These are phyloP conservation scores for Charaxes varanes DNA, from an alignment of 1,140 invertebrate genomes.

Conservation along the genomic window DNA sequence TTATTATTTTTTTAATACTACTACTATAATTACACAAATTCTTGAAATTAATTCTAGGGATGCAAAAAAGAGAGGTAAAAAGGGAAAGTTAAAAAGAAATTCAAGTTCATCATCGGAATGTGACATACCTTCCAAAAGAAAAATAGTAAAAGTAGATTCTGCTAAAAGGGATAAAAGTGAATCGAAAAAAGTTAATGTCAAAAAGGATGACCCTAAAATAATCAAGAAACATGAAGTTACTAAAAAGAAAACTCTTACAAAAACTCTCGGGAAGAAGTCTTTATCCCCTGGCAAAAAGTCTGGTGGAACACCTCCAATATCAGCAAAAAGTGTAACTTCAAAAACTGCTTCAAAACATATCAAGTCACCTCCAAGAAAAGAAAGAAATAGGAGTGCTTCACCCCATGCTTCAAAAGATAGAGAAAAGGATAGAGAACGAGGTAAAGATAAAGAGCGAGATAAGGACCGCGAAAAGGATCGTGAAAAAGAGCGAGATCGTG, in stretches of 20 bases:
- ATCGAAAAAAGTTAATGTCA: slow-evolving; percentile 46
- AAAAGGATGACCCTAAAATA: slow-evolving; percentile 59
- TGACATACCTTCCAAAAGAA: slow-evolving; percentile 66
- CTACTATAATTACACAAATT: slow-evolving; percentile 6
- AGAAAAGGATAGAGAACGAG: slow-evolving; percentile 60
- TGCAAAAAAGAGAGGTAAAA: slow-evolving; percentile 58
- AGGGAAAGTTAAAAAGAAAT: slow-evolving; percentile 69
- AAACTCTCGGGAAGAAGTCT: slow-evolving; percentile 61
- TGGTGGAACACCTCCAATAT: slow-evolving; percentile 69
- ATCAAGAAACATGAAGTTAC: slow-evolving; percentile 55
- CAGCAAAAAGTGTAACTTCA: slow-evolving; percentile 51
- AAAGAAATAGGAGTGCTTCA: slow-evolving; percentile 62
- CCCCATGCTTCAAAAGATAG: slow-evolving; percentile 54
- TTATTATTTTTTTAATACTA: slow-evolving; percentile 6
- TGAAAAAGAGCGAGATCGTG: slow-evolving; percentile 59
- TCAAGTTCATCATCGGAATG: slow-evolving; percentile 71
- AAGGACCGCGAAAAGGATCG: slow-evolving; percentile 58
- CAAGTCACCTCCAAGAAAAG: slow-evolving; percentile 63
- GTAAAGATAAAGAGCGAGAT: slow-evolving; percentile 56
- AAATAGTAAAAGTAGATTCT: slow-evolving; percentile 56
- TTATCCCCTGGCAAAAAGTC: slow-evolving; percentile 70
- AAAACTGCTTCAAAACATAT: slow-evolving; percentile 58
- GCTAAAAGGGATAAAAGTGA: slow-evolving; percentile 66
- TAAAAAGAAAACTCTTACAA: slow-evolving; percentile 51
- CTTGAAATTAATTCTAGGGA: slow-evolving; percentile 47